Percentiles rank a stretch among this genome's conserved stretches.
Evolutionary conservation across 2,888 invertebrate species (phyloP).

Genomic region (Noctua janthe): DNA sequence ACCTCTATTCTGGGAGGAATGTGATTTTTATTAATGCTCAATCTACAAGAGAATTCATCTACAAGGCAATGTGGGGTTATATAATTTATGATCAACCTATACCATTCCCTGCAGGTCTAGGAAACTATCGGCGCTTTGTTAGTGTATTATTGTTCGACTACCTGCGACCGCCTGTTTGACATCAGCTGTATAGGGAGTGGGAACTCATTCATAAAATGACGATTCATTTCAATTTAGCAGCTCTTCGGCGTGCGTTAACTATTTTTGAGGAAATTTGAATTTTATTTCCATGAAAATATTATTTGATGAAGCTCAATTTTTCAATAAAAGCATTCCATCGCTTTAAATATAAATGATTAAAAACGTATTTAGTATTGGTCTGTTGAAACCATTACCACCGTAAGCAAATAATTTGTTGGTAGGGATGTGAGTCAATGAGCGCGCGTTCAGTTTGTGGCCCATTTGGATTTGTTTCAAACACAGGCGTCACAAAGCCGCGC

Average conservation of each 20-base stretch:
- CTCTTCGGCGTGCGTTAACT: neutral
- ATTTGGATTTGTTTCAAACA: conserved; percentile 34
- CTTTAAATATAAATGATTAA: neutral
- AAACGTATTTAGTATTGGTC: neutral
- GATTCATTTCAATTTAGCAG: neutral
- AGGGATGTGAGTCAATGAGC: neutral
- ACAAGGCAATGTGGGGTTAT: too few species aligned
- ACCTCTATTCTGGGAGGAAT: too few species aligned
- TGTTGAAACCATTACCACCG: neutral
- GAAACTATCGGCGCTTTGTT: neutral
- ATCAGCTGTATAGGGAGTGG: neutral
- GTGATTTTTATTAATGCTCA: too few species aligned
- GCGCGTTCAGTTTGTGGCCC: neutral
- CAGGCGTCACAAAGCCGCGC: conserved; percentile 15
- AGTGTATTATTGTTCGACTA: neutral
- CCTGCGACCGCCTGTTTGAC: neutral
- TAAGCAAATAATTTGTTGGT: neutral
- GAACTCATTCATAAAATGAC: neutral
- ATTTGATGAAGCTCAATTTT: neutral
- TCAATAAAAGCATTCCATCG: neutral
- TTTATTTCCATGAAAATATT: neutral
- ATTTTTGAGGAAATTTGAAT: neutral
- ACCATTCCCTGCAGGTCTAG: too few species aligned
- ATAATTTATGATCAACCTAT: too few species aligned
- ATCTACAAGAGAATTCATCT: too few species aligned